Base-by-base conservation (phyloP, 1,140 invertebrate species). In the Diachasma alloeum region DNA sequence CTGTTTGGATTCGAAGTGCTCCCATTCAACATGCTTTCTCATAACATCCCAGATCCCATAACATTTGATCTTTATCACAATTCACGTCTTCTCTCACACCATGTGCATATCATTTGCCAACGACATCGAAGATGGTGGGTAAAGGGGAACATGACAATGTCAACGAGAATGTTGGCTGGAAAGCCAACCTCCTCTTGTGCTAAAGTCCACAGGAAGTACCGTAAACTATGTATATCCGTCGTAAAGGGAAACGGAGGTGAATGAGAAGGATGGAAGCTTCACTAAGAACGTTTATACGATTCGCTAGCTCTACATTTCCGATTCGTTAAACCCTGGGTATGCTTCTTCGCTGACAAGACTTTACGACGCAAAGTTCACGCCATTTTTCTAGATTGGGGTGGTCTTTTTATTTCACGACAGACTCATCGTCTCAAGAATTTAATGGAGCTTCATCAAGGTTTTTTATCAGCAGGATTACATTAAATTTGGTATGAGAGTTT, bases 141-240 rank as follows among this genome's bases (percentile, higher is more conserved):
- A 13, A 63, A 15, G 11, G 59, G 24, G 6, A 63, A 2, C 59
- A 63, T 63, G 59, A 63, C 59, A 63, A 63, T 63, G 59, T 63
- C 59, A 63, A 63, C 59, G 59, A 63, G 19, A 63, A 63, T 63
- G 24, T 63, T 63, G 59, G 59, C 19, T 63, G 22, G 59, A 63
- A 63, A 63, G 24, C 59, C 59, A 63, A 26, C 59, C 59, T 10
- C n/a, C 53, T 63, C 59, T 63, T 63, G 24, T 26, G 24, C 59
- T 31, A 63, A 31, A 63, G 59, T 63, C 59, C 6, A 31, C 59
- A 63, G 59, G 59, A 63, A 63, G 59, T 63, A 31, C 59, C 59
- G 24, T 63, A 63, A 63, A 63, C 59, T 63, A 63, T 63, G 59
- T 31, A 63, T 63, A 63, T 63, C 59, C 59, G 59, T 63, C 59